Conservation (phyloP, 2,113 vertebrate genomes). For the Cygnus atratus region DNA sequence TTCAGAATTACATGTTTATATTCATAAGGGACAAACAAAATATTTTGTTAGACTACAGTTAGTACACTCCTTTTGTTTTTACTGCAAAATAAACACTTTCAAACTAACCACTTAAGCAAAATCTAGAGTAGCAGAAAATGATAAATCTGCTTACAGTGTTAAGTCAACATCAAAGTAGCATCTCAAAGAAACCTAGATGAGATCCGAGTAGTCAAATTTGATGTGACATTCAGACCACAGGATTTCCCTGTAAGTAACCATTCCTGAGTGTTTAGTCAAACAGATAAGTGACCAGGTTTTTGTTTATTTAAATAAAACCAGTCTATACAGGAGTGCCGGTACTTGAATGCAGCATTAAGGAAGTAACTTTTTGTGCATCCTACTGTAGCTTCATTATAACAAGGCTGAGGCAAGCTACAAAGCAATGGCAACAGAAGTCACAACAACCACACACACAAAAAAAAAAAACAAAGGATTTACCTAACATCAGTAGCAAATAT, state of each 20-base stretch:
- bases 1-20: not conserved
- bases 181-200: not conserved
- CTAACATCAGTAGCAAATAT: not conserved
- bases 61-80: not conserved
- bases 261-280: not conserved
- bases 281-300: not conserved
- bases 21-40: not conserved
- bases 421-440: not conserved
- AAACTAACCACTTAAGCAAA: not conserved
- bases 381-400: not conserved
- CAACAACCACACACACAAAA: not conserved
- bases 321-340: not conserved
- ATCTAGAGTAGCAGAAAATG: not conserved
- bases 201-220: not conserved
- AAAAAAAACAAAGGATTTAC: not conserved
- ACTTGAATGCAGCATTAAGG: not conserved
- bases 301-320: not conserved
- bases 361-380: not conserved
- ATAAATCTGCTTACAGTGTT: not conserved
- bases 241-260: not conserved
- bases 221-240: not conserved
- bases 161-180: not conserved
- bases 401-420: not conserved
- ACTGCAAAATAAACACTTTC: not conserved
- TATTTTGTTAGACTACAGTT: not conserved